phyloP scores from a whole-genome alignment of 1,140 invertebrate species.

The Chionoecetes opilio region DNA sequence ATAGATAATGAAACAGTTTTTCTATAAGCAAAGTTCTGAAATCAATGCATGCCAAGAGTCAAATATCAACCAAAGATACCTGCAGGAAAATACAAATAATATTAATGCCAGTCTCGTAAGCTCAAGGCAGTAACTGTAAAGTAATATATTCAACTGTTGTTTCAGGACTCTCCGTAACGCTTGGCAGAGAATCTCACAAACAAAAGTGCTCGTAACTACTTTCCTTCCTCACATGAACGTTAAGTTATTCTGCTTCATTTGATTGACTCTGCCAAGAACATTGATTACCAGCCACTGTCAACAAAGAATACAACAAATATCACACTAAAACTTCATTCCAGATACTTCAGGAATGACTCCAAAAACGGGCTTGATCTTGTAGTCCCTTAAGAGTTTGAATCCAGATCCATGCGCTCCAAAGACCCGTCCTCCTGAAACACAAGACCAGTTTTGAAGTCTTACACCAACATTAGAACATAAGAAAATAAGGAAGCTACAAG shows the following conservation, averaged over 20 bases:
- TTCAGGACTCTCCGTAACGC: neutral
- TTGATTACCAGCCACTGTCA: neutral
- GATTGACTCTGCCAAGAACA: slow-evolving; percentile 5
- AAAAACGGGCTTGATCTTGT: neutral
- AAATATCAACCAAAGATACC: neutral
- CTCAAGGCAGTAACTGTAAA: neutral
- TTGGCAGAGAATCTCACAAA: neutral
- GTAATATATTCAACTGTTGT: neutral
- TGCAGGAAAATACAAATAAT: neutral
- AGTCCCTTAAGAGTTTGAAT: slow-evolving; percentile 41
- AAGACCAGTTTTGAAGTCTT: neutral
- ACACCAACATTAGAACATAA: too few species aligned
- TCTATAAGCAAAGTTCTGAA: neutral
- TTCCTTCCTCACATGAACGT: slow-evolving; percentile 15
- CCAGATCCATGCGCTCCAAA: slow-evolving; percentile 58
- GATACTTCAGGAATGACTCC: neutral
- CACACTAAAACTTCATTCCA: slow-evolving; percentile 41
- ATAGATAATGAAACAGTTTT: neutral
- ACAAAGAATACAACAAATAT: slow-evolving; percentile 43
- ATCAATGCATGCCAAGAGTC: neutral
- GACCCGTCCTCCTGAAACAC: slow-evolving; percentile 57
- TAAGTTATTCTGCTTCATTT: neutral
- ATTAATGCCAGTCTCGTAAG: neutral
- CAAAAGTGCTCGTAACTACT: neutral
- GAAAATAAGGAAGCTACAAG: too few species aligned